Percentiles rank a stretch among this genome's conserved stretches.
These are phyloP conservation scores for Pelobates cultripes DNA, from an alignment of 2,797 vertebrate species.

Conservation along the genomic window DNA sequence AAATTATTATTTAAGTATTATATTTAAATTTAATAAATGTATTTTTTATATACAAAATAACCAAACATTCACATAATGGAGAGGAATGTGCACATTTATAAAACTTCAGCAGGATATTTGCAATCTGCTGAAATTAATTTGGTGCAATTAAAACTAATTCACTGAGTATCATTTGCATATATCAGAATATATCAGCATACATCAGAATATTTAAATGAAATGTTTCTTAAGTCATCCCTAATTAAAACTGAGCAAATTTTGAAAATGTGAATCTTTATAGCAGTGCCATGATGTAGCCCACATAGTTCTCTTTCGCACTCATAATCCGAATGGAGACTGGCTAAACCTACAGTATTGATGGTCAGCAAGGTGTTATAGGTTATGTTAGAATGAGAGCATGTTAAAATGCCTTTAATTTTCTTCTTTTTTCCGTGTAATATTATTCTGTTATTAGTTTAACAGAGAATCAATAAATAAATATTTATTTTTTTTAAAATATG, in stretches of 20 bases:
- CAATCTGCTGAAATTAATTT: neutral
- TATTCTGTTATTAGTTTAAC: too few relatives aligned
- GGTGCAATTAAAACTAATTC: neutral
- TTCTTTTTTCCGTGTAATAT: too few relatives aligned
- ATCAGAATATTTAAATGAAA: neutral
- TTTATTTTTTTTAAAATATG: too few relatives aligned
- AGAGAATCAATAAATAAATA: too few relatives aligned
- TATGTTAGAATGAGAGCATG: too few relatives aligned
- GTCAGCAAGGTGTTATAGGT: too few relatives aligned
- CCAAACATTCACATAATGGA: neutral
- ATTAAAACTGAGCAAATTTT: neutral
- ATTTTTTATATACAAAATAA: neutral
- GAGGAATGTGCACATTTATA: neutral
- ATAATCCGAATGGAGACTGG: too few relatives aligned
- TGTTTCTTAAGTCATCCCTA: neutral
- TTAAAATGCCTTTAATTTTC: too few relatives aligned
- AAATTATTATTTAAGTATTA: neutral
- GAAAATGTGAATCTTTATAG: neutral
- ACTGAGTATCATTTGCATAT: neutral
- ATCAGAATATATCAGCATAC: slow-evolving; percentile 3
- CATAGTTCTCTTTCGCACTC: too few relatives aligned
- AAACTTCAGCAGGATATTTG: neutral
- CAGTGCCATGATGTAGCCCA: too few relatives aligned
- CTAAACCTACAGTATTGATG: too few relatives aligned
- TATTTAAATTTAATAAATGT: neutral